Conservation (phyloP, 2,113 vertebrate species). For the Telmatochromis sp. region DNA sequence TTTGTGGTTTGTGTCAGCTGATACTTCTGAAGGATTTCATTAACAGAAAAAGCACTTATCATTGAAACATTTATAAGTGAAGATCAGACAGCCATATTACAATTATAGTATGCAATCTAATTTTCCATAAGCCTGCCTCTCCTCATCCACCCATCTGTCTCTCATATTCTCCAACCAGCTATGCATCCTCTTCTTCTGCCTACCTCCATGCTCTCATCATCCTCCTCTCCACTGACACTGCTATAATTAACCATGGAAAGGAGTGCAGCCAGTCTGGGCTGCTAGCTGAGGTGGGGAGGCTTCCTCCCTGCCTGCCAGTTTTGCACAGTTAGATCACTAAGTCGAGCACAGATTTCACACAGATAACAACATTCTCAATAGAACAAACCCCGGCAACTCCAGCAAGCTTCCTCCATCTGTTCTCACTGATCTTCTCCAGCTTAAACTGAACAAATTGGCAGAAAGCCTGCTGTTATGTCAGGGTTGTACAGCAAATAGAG, state of each 20-base stretch:
- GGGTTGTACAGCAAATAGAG: neutral
- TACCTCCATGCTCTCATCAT: neutral
- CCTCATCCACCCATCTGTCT: neutral
- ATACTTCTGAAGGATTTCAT: neutral
- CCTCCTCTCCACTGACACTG: constrained; percentile 5
- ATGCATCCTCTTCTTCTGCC: neutral
- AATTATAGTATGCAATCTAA: neutral
- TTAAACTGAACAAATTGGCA: neutral
- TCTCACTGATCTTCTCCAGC: neutral
- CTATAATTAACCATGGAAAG: constrained; percentile 43
- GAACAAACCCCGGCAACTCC: neutral
- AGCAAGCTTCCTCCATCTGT: constrained; percentile 15
- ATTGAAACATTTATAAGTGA: neutral
- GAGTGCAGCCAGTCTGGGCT: constrained; percentile 13
- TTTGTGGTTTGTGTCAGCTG: neutral
- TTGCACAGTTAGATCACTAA: constrained; percentile 6
- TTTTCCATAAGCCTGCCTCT: neutral
- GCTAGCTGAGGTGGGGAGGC: neutral
- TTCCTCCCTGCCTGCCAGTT: constrained; percentile 7
- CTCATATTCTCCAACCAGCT: neutral
- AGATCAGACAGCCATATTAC: neutral
- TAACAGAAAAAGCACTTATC: neutral
- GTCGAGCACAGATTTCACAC: constrained; percentile 6
- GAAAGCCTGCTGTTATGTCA: neutral
- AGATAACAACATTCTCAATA: constrained; percentile 18